These are phyloP conservation scores for Steinernema carpocapsae DNA, from an alignment of 2,888 invertebrate genomes.

Conservation along the genomic window DNA sequence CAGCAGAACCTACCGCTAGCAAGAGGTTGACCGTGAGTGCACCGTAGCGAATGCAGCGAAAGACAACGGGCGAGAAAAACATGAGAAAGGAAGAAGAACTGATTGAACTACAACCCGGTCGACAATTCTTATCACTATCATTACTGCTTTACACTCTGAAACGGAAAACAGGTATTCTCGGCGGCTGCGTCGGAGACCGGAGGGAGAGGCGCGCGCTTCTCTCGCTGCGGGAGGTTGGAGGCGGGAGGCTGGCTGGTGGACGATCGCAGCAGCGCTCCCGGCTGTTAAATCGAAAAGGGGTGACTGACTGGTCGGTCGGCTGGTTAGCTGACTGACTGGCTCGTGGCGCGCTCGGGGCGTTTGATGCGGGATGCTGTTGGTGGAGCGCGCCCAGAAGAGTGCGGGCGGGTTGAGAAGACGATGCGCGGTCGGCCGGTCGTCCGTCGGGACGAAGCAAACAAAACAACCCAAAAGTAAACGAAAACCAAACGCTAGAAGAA, in stretches of 20 bases:
- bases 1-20: constrained; percentile 11
- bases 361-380: not conserved
- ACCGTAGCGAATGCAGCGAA: constrained; percentile 34
- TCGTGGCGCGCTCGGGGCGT: constrained; percentile 2
- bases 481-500: not conserved
- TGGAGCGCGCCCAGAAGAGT: not conserved
- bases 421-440: not conserved
- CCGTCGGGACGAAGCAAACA: constrained; percentile 26
- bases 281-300: constrained; percentile 35
- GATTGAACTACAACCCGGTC: constrained; percentile 35
- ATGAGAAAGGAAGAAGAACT: constrained; percentile 20
- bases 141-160: constrained; percentile 35
- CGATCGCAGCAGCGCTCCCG: not conserved
- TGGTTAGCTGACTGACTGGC: not conserved
- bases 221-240: constrained; percentile 6
- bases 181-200: not conserved
- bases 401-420: not conserved
- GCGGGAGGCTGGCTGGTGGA: not conserved
- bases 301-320: not conserved
- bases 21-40: constrained; percentile 32
- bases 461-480: constrained; percentile 24
- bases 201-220: constrained; percentile 20
- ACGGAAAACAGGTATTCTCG: constrained; percentile 33
- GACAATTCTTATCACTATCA: constrained; percentile 35
- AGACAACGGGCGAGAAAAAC: constrained; percentile 35